Base-by-base conservation (phyloP, 2,113 vertebrate genomes). In the Spea multiplicata region DNA sequence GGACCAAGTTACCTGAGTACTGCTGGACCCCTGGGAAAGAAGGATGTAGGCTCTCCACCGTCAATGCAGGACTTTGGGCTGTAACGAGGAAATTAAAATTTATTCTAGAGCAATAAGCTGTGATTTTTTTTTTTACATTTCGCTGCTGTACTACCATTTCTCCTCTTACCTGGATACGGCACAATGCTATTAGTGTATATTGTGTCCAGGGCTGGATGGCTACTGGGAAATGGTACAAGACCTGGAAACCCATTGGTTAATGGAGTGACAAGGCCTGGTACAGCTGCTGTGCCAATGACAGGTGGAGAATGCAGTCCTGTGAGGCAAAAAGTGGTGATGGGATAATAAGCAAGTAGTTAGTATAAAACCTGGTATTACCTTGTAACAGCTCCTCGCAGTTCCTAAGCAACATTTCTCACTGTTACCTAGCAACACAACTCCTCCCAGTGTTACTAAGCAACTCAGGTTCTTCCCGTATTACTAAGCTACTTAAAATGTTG, bases 1-100 rank as follows among this genome's bases (percentile, higher is more conserved):
- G 70, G 61, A 65, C 74, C 74, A 55, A 3, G 82, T 78, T 92
- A 99, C 97, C 97, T 95, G 97, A 97, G 84, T 98, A 99, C 87
- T 98, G 97, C 88, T 99, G 97, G 81, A 99, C 96, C 78, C 97
- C 97, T 0, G 96, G 94, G 88, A 98, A 99, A 86, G 96, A 94
- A 76, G 97, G 96, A 84, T 99, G 97, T 76, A 99, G 91, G 66
- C 94, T 94, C 88, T 99, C 97, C 0, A 96, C 95, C 12, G 78
- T 74, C 76, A 96, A 94, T 0, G 95, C 95, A 55, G 97, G 96
- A 85, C 94, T 98, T 89, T 99, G 97, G 89, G 96, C 95, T 92
- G 86, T 68, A 82, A 49, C n/a, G 47, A 50, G 30, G 17, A 4
- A 74, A 17, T 12, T 48, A 65, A 7, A 14, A 48, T 59, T 59